Evolutionary conservation across 2,113 vertebrate species (phyloP), one percentile per base, ranked within the genome.

Genomic region (Silurus asotus): DNA sequence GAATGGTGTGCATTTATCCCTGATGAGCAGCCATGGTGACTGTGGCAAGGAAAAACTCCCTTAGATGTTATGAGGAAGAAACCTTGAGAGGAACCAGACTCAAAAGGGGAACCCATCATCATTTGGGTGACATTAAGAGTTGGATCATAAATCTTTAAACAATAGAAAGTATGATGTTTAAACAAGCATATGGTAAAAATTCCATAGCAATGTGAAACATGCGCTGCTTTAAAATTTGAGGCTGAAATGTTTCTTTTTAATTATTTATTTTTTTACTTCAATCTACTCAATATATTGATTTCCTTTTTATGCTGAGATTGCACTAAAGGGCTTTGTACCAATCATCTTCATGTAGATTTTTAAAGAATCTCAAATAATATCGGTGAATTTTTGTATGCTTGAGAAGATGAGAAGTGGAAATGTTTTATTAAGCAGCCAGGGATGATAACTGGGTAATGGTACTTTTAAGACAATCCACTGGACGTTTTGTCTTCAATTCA

Each of bases 401-500:
- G 92, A 67, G 69, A 86, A 88, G 65, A 82, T 14, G 81, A 81
- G 77, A 86, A 75, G 45, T 86, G 58, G 84, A 83, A 79, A 53
- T 37, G 2, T 37, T 37, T 37, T 37, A 37, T 37, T 37, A 86
- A 80, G 74, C 83, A 76, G 9, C 58, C 51, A 55, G 5, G 28
- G 76, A 85, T 86, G 89, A 92, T 92, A 88, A 92, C 91, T 90
- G 90, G 74, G 87, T 93, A 92, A 89, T 90, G 89, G 93, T 91
- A 90, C 90, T 93, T 81, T 86, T 94, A 93, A 92, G 93, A 94
- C 93, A 94, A 92, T 37, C 93, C 91, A 92, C 90, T 91, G 91
- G 91, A 91, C 92, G 91, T 88, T 91, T 91, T 91, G 92, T 91
- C 93, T 94, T 94, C 37, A 37, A 37, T 37, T 37, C 37, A 37